Evolutionary conservation across 2,113 vertebrate species (phyloP).

Genomic region (Eleginops maclovinus): DNA sequence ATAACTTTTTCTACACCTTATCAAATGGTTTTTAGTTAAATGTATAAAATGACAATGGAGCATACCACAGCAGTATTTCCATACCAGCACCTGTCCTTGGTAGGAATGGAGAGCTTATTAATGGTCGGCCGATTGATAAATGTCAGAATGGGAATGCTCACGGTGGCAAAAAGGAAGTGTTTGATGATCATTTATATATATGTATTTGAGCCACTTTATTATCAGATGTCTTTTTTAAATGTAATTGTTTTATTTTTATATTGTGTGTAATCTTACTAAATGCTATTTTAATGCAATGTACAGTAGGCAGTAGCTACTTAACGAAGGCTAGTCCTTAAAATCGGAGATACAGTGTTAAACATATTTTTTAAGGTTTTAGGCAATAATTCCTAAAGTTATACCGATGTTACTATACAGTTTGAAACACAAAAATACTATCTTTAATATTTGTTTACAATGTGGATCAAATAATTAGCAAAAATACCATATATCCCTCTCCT

Average conservation of each 20-base stretch:
- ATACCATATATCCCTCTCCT: neutral
- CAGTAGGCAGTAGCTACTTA: constrained; percentile 63
- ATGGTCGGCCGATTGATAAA: constrained; percentile 32
- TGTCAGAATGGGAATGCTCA: constrained; percentile 56
- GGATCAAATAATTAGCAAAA: neutral
- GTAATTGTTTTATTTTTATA: constrained; percentile 78
- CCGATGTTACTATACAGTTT: constrained; percentile 23
- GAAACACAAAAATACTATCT: neutral
- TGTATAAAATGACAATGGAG: constrained; percentile 6
- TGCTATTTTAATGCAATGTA: constrained; percentile 62
- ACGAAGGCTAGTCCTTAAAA: constrained; percentile 69
- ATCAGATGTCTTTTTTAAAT: constrained; percentile 66
- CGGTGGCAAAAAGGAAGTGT: constrained; percentile 32
- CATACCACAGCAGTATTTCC: constrained; percentile 47
- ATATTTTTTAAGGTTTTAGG: constrained; percentile 39
- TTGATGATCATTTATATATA: constrained; percentile 45
- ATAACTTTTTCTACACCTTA: constrained; percentile 1
- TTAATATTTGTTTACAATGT: neutral
- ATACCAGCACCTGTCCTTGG: constrained; percentile 63
- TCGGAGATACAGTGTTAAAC: constrained; percentile 43
- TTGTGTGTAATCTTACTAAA: constrained; percentile 68
- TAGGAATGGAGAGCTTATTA: constrained; percentile 68
- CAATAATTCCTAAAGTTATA: constrained; percentile 16
- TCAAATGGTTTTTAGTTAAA: constrained; percentile 6
- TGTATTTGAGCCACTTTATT: constrained; percentile 81